Base-by-base conservation (phyloP, 2,113 vertebrate genomes). In the Poecile atricapillus region DNA sequence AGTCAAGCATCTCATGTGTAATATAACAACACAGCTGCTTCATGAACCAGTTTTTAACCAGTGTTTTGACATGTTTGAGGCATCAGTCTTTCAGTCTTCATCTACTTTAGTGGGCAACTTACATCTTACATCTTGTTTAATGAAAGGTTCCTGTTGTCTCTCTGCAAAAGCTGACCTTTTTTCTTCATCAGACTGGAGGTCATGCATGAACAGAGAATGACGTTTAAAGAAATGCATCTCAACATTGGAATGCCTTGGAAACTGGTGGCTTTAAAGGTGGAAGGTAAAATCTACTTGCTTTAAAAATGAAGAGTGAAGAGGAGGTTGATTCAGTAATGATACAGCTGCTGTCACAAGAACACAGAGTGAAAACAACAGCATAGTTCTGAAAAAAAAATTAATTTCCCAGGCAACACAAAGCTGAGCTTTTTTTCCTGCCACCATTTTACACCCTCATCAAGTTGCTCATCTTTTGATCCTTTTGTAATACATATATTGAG, bases 121-220 rank as follows among this genome's bases (percentile, higher is more conserved):
- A 60, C 31, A 73, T 25, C 47, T 65, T 87, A 47, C 30, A 31
- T 71, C 90, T 85, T 83, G 44, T 79, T 86, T 90, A 65, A 69
- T 63, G 43, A 79, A 95, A 94, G 55, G 53, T 70, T 89, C 35
- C 49, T 67, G 35, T 59, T 86, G 22, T 55, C 18, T 62, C n/a
- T 50, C 63, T 59, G 19, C 65, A 85, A 91, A 90, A 89, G 60
- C 47, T 76, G 71, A 93, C 52, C 56, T 94, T 95, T 92, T 87
- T 69, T 64, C 76, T 59, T 83, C 64, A 84, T 89, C 67, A 55
- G 50, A 76, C 31, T 73, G 20, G 31, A 92, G 58, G 79, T 92
- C 80, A 71, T 30, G 33, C 1, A 0, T 74, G 70, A 81, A 65
- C 47, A 84, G 10, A 62, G 58, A 87, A 60, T 41, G 70, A 84